These are phyloP conservation scores for Pheosia tremula DNA, from an alignment of 2,888 invertebrate species.

Conservation along the genomic window DNA sequence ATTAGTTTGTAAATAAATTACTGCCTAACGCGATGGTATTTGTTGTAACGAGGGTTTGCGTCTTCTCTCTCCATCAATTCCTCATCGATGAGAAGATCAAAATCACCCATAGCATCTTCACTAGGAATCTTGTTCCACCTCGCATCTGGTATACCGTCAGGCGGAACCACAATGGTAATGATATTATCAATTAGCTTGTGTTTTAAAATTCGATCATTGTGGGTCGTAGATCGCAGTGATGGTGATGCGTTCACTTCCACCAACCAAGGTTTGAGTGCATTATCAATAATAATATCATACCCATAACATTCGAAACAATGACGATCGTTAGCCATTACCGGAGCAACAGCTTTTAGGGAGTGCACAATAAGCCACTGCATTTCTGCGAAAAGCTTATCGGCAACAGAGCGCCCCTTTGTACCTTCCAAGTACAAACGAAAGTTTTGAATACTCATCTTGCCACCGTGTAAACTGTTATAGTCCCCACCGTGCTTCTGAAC, in stretches of 20 bases:
- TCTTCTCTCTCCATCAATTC: slow-evolving; percentile 90
- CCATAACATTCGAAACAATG: slow-evolving; percentile 98
- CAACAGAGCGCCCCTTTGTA: slow-evolving; percentile 94
- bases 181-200: slow-evolving; percentile 97
- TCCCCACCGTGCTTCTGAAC: slow-evolving; percentile 99
- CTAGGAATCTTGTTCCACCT: slow-evolving; percentile 94
- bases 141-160: slow-evolving; percentile 94
- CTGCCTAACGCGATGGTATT: slow-evolving; percentile 49
- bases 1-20: slow-evolving; percentile 12
- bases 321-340: slow-evolving; percentile 96
- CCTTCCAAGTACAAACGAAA: slow-evolving; percentile 95
- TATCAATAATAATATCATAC: slow-evolving; percentile 98
- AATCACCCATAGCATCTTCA: slow-evolving; percentile 90
- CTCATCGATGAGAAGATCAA: slow-evolving; percentile 94
- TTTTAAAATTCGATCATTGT: slow-evolving; percentile 96
- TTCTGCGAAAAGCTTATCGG: slow-evolving; percentile 95
- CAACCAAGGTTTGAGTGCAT: slow-evolving; percentile 96
- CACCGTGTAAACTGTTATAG: slow-evolving; percentile 97
- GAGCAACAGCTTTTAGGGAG: slow-evolving; percentile 96
- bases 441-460: slow-evolving; percentile 97
- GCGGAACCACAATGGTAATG: slow-evolving; percentile 94
- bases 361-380: slow-evolving; percentile 97
- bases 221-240: slow-evolving; percentile 96
- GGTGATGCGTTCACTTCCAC: slow-evolving; percentile 98
- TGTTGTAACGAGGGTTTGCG: slow-evolving; percentile 55